Base-by-base conservation (phyloP, 2,888 invertebrate species). In the Chymomyza procnemis region DNA sequence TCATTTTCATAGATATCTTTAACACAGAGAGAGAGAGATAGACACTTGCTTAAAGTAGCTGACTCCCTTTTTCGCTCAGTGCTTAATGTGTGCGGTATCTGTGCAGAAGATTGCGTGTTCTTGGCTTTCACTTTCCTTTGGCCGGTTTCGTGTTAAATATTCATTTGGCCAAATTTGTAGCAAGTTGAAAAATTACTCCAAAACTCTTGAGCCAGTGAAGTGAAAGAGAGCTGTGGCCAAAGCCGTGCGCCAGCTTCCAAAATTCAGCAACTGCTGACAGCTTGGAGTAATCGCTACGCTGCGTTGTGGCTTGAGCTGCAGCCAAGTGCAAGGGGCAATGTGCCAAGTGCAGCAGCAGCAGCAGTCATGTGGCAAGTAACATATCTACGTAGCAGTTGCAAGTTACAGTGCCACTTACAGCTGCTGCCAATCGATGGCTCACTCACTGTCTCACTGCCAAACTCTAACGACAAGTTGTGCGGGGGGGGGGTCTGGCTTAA, bases 141-240 rank as follows among this genome's bases (percentile, higher is more conserved):
- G 19, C 52, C 14, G 14, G 57, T 52, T n/a, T 22, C 18, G 50
- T 66, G 79, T 84, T 73, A 79, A 84, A 76, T 74, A 84, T 80
- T 80, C 71, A 84, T 79, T 80, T 80, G 71, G 64, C 69, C 69
- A 70, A 75, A 75, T 75, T 75, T 72, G 75, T 67, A 67, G 26
- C 16, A 66, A 64, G 61, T 73, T 70, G 81, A 84, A 74, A 83
- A 80, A 80, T 83, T 73, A 76, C 63, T 69, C 57, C 58, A 66
- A 50, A n/a, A 58, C 63, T 46, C 55, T 46, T 50, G 59, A 67
- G 34, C 12, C 12, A 41, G 34, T 41, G 34, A 41, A 41, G 34
- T 41, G 34, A 41, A 41, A 41, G 12, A 41, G 12, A 9, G 9
- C 8, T 34, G 4, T 48, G 48, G 48, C 48, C 12, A 12, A 41